phyloP scores from a whole-genome alignment of 2,113 vertebrate genomes.

The Tauraco erythrolophus region DNA sequence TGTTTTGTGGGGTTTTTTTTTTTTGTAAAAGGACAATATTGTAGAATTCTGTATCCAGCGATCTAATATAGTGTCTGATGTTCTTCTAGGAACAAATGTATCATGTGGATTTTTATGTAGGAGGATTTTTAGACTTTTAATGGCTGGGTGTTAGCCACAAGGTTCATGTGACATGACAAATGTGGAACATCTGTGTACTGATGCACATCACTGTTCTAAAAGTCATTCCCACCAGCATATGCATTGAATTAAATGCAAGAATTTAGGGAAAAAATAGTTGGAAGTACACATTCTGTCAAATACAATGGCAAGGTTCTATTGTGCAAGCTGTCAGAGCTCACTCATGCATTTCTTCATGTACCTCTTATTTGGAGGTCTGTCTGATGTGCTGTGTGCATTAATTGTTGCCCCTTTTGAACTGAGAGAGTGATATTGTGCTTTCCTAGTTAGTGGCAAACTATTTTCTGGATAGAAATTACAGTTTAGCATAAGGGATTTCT shows the following conservation, averaged over 20 bases:
- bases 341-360: background rate
- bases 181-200: slow-evolving; percentile 64
- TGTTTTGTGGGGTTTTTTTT: too few species aligned
- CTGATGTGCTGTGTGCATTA: background rate
- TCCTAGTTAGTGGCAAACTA: background rate
- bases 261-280: slow-evolving; percentile 33
- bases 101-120: slow-evolving; percentile 50
- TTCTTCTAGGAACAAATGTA: slow-evolving; percentile 54
- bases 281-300: slow-evolving; percentile 18
- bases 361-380: background rate
- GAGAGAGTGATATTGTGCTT: background rate
- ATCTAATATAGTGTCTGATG: background rate
- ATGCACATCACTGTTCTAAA: slow-evolving; percentile 22
- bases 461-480: background rate
- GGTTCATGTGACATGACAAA: slow-evolving; percentile 50
- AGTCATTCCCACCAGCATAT: slow-evolving; percentile 37
- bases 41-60: background rate
- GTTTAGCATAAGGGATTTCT: background rate
- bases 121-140: slow-evolving; percentile 30
- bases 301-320: slow-evolving; percentile 13
- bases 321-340: background rate
- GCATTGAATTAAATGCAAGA: slow-evolving; percentile 56
- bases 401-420: background rate
- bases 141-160: slow-evolving; percentile 32
- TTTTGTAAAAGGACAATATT: background rate